Base-by-base conservation (phyloP, 2,888 invertebrate genomes). In the Cerastis leucographa region DNA sequence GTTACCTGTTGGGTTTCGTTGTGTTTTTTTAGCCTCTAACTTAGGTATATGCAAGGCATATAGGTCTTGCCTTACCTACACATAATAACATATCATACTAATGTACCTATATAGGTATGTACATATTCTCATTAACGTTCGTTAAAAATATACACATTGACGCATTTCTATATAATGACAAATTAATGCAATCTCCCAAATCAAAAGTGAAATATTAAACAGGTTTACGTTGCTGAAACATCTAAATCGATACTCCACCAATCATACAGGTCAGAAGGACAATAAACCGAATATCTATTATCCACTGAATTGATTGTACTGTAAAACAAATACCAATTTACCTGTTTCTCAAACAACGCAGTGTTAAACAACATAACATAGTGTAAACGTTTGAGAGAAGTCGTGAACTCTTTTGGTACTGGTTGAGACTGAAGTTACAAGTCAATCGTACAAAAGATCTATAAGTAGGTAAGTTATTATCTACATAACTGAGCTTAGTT, bases 271-370 rank as follows among this genome's bases (percentile, higher is more conserved):
- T 74, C 78, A 74, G 64, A 9, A 64, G 35, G 61, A 22, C 46
- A 70, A 59, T 73, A 71, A 74, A 62, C 56, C 51, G 35, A 62
- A 65, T 64, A 64, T 51, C 22, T n/a, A 72, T n/a, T 49, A 56
- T 22, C 25, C 12, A 19, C 29, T 46, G 19, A 67, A 73, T 73
- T 80, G 67, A 80, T 71, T 49, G 42, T n/a, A 76, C 9, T 68
- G 70, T 76, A 73, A 76, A 76, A 80, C 83, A 75, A 76, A 84
- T 76, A 76, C n/a, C 67, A 70, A 71, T 70, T 72, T 76, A 76
- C 76, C 67, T 73, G 67, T 84, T 72, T 67, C 80, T 71, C 51
- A 54, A 44, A n/a, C 51, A 49, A 73, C 22, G 44, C 56, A 66
- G 14, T 61, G 65, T 71, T 40, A 51, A 35, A 84, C 61, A 46